These are phyloP conservation scores for Lepidochitona cinerea DNA, from an alignment of 2,888 invertebrate species.

Conservation along the genomic window DNA sequence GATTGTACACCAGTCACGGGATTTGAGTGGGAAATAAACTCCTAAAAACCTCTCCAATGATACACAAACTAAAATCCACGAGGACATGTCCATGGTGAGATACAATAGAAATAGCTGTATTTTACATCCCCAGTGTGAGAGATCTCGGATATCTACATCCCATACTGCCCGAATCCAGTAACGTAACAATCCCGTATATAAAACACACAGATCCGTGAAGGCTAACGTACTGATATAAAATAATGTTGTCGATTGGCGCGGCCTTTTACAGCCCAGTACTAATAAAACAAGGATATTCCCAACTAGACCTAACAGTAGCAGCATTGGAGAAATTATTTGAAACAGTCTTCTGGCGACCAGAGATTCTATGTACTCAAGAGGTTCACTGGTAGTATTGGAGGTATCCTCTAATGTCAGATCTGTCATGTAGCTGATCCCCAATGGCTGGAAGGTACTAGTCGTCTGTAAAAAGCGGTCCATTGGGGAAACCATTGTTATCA, in stretches of 20 bases:
- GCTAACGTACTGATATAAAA: not conserved
- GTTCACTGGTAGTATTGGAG: not conserved
- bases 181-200: not conserved
- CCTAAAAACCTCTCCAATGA: not conserved
- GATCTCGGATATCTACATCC: not conserved
- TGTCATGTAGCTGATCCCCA: not conserved
- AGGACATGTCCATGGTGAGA: not conserved
- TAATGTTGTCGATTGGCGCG: not conserved
- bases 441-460: too few relatives aligned
- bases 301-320: not conserved
- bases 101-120: not conserved
- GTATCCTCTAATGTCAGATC: not conserved
- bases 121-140: conserved; percentile 4
- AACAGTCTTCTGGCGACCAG: not conserved
- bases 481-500: too few relatives aligned
- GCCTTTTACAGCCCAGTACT: conserved; percentile 1
- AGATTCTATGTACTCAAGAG: not conserved
- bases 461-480: too few relatives aligned
- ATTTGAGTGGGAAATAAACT: conserved; percentile 2
- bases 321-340: not conserved
- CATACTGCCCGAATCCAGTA: not conserved
- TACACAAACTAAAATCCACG: conserved; percentile 2
- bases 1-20: not conserved
- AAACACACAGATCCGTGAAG: not conserved
- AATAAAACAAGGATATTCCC: not conserved